Percentiles rank a stretch among this genome's conserved stretches.
phyloP scores from a whole-genome alignment of 2,888 invertebrate species.

The Acronicta alni region DNA sequence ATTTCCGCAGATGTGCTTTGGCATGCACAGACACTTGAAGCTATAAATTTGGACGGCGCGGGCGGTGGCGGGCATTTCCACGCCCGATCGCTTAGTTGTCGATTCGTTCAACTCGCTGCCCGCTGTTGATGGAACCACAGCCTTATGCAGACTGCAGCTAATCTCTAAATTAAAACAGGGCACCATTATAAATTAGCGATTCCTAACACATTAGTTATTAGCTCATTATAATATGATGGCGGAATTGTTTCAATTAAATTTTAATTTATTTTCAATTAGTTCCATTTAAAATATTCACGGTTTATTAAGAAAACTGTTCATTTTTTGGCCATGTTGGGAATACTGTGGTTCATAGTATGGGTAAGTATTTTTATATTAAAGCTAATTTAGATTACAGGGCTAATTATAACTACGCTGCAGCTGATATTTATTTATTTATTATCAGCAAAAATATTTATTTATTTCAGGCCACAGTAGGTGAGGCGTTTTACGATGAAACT shows the following conservation, averaged over 20 bases:
- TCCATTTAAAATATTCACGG: conserved; percentile 37
- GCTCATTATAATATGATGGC: not conserved
- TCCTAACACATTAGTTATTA: not conserved
- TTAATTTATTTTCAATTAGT: conserved; percentile 32
- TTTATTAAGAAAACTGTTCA: conserved; percentile 15
- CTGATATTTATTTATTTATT: no score
- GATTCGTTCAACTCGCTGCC: no score
- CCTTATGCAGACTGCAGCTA: not conserved
- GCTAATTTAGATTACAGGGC: not conserved
- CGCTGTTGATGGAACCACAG: no score
- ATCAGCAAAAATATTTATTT: no score
- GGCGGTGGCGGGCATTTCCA: no score
- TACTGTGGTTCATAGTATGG: conserved; percentile 38
- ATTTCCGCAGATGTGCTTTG: no score
- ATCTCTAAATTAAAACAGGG: not conserved
- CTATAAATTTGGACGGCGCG: no score
- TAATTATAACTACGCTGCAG: not conserved
- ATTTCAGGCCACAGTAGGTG: conserved; percentile 34
- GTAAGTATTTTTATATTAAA: conserved; percentile 27
- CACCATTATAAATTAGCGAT: not conserved
- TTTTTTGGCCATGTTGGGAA: conserved; percentile 20
- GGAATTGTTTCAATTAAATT: conserved; percentile 37
- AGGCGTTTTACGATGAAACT: conserved; percentile 26
- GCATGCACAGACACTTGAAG: no score
- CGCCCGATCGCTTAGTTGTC: no score